Conservation (phyloP, 2,888 invertebrate species). For the Boloria euphrosyne region DNA sequence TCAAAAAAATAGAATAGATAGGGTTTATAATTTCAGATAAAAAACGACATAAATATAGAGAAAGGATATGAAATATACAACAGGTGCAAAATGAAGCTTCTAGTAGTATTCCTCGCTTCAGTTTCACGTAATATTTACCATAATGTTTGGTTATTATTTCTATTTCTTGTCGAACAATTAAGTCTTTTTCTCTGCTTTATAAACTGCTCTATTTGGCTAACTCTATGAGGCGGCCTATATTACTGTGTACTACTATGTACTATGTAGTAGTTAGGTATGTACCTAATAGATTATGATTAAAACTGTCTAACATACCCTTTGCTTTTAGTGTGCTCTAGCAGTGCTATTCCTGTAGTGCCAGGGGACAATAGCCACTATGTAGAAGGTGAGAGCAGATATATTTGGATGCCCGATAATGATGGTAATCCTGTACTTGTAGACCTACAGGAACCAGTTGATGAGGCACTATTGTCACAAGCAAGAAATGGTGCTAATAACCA, state of each 20-base stretch:
- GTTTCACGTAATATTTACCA: conserved; percentile 45
- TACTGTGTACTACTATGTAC: too few relatives aligned
- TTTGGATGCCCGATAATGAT: conserved; percentile 57
- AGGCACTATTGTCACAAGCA: conserved; percentile 24
- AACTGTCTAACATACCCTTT: not conserved
- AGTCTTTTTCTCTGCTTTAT: too few relatives aligned
- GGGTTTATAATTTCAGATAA: too few relatives aligned
- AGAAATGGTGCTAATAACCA: conserved; percentile 51
- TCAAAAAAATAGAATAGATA: too few relatives aligned
- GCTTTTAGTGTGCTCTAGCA: conserved; percentile 55
- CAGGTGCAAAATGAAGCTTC: conserved; percentile 48
- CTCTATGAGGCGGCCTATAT: too few relatives aligned
- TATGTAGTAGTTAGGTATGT: too few relatives aligned
- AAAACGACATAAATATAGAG: too few relatives aligned
- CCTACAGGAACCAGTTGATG: conserved; percentile 46
- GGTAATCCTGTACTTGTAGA: conserved; percentile 52
- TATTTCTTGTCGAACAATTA: too few relatives aligned
- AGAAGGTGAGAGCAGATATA: conserved; percentile 59
- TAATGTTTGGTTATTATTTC: not conserved
- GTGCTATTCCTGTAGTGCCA: conserved; percentile 54
- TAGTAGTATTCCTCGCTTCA: conserved; percentile 48
- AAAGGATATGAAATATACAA: not conserved
- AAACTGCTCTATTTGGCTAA: too few relatives aligned
- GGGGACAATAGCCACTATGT: conserved; percentile 72
- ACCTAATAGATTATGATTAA: conserved; percentile 16